Evolutionary conservation across 2,888 invertebrate genomes (phyloP).

Genomic region (Pammene aurita): DNA sequence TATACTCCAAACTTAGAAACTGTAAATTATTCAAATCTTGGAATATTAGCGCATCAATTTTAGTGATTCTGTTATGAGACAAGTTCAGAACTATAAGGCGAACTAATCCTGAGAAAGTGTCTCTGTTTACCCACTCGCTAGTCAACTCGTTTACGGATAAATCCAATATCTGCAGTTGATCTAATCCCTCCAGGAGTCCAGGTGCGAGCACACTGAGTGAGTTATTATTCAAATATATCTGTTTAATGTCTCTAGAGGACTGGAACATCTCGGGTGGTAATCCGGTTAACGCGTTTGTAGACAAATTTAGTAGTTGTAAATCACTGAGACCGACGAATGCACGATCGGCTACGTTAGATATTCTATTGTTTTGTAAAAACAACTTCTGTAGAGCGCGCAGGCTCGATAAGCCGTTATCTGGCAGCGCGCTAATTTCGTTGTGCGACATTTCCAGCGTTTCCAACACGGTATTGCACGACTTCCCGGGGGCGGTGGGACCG

Average conservation of each 20-base stretch:
- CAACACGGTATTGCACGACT: conserved; percentile 87
- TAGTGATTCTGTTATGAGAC: conserved; percentile 87
- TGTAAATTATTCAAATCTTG: conserved; percentile 89
- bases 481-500: conserved; percentile 86
- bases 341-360: conserved; percentile 88
- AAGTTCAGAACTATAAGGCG: conserved; percentile 89
- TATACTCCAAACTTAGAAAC: conserved; percentile 88
- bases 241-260: conserved; percentile 87
- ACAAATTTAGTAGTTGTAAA: conserved; percentile 89
- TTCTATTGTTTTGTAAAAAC: conserved; percentile 89
- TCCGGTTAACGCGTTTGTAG: conserved; percentile 89
- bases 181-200: conserved; percentile 88
- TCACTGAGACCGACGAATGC: conserved; percentile 88
- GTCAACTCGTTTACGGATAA: conserved; percentile 89
- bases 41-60: conserved; percentile 88
- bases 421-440: conserved; percentile 88
- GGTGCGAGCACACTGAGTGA: conserved; percentile 89
- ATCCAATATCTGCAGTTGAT: conserved; percentile 88
- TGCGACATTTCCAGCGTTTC: conserved; percentile 88
- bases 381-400: conserved; percentile 87
- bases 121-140: conserved; percentile 90
- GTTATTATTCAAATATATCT: conserved; percentile 90
- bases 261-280: conserved; percentile 91
- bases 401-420: conserved; percentile 88
- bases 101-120: conserved; percentile 89